Base-by-base conservation (phyloP, 2,797 vertebrate genomes). In the Ciconia nigra region DNA sequence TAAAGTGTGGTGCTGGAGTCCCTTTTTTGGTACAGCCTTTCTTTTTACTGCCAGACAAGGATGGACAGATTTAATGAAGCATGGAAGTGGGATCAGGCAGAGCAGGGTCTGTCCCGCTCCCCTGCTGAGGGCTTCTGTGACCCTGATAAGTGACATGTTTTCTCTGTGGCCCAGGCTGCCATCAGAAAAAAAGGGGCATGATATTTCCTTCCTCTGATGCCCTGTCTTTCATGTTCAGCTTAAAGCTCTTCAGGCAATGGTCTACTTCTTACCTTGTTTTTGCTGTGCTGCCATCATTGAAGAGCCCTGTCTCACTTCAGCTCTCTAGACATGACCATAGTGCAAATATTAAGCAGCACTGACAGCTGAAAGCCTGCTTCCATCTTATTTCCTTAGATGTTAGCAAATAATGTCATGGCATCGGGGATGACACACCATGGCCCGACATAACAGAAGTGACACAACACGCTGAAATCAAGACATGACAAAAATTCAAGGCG, bases 281-380 rank as follows among this genome's bases (percentile, higher is more conserved):
- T 66, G 65, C 72, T 69, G 22, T 79, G 29, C 72, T 92, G 72
- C 83, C 80, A 42, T 79, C 76, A 59, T 3, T 49, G 77, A 65
- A 90, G 83, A 82, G 52, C 69, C n/a, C n/a, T 74, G 79, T 76
- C 55, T 96, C 80, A 52, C 42, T 93, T 93, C 58, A 66, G 80
- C 80, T 88, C 65, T 88, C 85, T 79, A 87, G 91, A 52, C 51
- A 29, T 18, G 91, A 86, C 95, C 87, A 79, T 5, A 90, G 73
- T 31, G 57, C 58, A 96, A 91, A 95, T 73, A 86, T 81, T 91
- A 90, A 92, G 28, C 42, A 58, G 51, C 15, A 14, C 11, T 95
- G 94, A 84, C 93, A 93, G 70, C 69, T 90, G 55, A 83, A 95
- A 86, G 21, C 54, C 70, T 84, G 39, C 58, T 93, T 95, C 90